These are phyloP conservation scores for Drosophila pseudoananassae DNA, from an alignment of 1,140 invertebrate genomes.

Conservation along the genomic window DNA sequence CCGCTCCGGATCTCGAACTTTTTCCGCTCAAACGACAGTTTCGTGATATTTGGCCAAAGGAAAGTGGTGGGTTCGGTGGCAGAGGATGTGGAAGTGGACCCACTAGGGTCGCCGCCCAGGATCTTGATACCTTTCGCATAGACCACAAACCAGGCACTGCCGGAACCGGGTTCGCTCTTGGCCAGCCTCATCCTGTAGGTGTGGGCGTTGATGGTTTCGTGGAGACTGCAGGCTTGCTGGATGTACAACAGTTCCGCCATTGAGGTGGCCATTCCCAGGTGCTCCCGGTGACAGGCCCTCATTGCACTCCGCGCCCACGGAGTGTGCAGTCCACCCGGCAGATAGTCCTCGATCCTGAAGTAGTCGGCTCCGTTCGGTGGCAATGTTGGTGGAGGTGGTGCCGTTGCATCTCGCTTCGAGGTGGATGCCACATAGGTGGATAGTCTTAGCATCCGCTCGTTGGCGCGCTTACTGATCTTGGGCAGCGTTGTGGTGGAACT, in stretches of 20 bases:
- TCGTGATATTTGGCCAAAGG: slow-evolving; percentile 96
- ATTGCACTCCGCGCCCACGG: slow-evolving; percentile 87
- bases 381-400: slow-evolving; percentile 14
- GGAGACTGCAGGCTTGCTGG: slow-evolving; percentile 92
- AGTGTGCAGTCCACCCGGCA: slow-evolving; percentile 86
- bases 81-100: slow-evolving; percentile 40
- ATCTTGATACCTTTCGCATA: slow-evolving; percentile 94
- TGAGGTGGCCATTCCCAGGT: slow-evolving; percentile 89
- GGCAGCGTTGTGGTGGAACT: slow-evolving; percentile 70
- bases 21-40: slow-evolving; percentile 97
- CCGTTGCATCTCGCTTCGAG: slow-evolving; percentile 24
- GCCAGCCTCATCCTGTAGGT: slow-evolving; percentile 93
- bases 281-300: slow-evolving; percentile 88
- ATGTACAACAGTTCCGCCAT: slow-evolving; percentile 95
- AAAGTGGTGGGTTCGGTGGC: slow-evolving; percentile 88
- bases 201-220: slow-evolving; percentile 96
- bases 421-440: slow-evolving; percentile 70
- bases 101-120: slow-evolving; percentile 84
- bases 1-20: slow-evolving; percentile 97
- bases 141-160: slow-evolving; percentile 91
- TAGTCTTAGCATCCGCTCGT: slow-evolving; percentile 74
- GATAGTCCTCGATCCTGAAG: slow-evolving; percentile 92
- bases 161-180: slow-evolving; percentile 91
- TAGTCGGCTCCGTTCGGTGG: slow-evolving; percentile 85
- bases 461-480: slow-evolving; percentile 78